Evolutionary conservation across 2,888 invertebrate species (phyloP).

Genomic region (Cynaeus angustus): DNA sequence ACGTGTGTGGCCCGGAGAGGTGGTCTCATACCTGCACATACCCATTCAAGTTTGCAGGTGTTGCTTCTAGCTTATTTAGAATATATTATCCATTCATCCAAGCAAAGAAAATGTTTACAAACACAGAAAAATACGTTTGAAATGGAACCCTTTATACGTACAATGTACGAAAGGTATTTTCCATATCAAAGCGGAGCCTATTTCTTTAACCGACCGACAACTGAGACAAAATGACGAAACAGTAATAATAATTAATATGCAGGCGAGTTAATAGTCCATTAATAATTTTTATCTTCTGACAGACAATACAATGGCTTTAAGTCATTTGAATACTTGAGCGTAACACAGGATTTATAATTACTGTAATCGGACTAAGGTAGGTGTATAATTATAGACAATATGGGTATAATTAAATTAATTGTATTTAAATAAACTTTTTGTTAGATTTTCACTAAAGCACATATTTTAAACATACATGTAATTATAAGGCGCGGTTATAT

Average conservation of each 20-base stretch:
- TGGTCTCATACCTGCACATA: constrained; percentile 39
- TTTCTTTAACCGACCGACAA: constrained; percentile 7
- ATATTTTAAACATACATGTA: constrained; percentile 32
- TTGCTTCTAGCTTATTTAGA: constrained; percentile 37
- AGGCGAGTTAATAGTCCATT: constrained; percentile 55
- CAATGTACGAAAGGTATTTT: background rate
- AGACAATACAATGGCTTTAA: constrained; percentile 55
- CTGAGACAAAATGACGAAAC: constrained; percentile 44
- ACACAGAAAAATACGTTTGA: constrained; percentile 33
- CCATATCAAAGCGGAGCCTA: constrained; percentile 5
- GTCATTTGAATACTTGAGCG: constrained; percentile 49
- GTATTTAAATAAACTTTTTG: constrained; percentile 49
- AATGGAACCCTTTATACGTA: constrained; percentile 15
- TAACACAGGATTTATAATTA: constrained; percentile 52
- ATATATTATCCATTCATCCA: constrained; percentile 39
- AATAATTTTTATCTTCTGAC: constrained; percentile 56
- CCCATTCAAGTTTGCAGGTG: constrained; percentile 45
- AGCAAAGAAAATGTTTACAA: constrained; percentile 43
- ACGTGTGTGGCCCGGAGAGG: constrained; percentile 45
- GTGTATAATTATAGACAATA: constrained; percentile 48
- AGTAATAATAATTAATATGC: constrained; percentile 52
- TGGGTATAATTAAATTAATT: constrained; percentile 50
- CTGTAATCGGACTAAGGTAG: constrained; percentile 35
- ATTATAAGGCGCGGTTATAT: constrained; percentile 40
- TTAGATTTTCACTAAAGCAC: constrained; percentile 20